These are phyloP conservation scores for Umimayanthus chanpuru DNA, from an alignment of 92 coral and sea anemone species.

Conservation along the genomic window DNA sequence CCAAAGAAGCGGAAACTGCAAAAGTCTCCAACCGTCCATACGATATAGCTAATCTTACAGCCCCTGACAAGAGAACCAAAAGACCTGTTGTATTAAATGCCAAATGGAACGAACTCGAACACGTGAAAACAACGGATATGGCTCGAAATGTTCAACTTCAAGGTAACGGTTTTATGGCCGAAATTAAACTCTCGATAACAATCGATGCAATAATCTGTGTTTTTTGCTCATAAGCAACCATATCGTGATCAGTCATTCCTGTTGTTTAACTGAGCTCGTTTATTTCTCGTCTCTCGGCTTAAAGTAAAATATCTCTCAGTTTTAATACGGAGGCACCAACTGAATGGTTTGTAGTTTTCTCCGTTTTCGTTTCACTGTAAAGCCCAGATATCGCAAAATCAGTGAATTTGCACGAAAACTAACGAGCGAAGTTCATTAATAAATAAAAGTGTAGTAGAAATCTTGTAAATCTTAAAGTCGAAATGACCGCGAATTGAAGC, in stretches of 20 bases:
- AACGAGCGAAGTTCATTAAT: constrained; percentile 45
- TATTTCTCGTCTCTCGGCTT: constrained; percentile 24
- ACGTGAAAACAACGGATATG: constrained; percentile 4
- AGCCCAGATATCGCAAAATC: constrained; percentile 21
- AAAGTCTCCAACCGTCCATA: constrained; percentile 73
- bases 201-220: constrained; percentile 33
- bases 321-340: constrained; percentile 5
- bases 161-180: constrained; percentile 37
- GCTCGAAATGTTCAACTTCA: not conserved
- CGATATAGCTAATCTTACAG: constrained; percentile 86
- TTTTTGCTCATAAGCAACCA: constrained; percentile 13
- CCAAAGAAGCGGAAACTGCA: constrained; percentile 38
- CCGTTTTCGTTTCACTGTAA: not conserved
- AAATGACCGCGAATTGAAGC: constrained; percentile 8
- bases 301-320: constrained; percentile 38
- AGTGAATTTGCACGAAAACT: constrained; percentile 23
- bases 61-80: constrained; percentile 71
- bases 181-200: constrained; percentile 6
- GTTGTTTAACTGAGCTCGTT: constrained; percentile 34
- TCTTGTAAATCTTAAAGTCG: constrained; percentile 28
- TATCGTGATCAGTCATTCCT: constrained; percentile 18
- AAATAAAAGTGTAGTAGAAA: constrained; percentile 38
- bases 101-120: constrained; percentile 27
- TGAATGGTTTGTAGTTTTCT: constrained; percentile 12
- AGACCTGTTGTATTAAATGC: constrained; percentile 11